phyloP scores from a whole-genome alignment of 2,797 vertebrate species.

The Sebastes matsubarae region DNA sequence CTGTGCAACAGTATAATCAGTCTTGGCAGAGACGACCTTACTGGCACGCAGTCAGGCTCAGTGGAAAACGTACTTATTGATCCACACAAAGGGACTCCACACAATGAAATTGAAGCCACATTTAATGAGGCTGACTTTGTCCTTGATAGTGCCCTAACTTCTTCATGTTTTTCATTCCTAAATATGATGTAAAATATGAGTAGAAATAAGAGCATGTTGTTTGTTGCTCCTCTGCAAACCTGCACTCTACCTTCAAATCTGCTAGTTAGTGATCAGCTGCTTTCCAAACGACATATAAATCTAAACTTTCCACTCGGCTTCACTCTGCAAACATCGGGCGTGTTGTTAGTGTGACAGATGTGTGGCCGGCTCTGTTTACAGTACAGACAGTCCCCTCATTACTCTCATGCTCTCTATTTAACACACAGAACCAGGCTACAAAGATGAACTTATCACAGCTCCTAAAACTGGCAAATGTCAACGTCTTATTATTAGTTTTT shows the following conservation, averaged over 20 bases:
- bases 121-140: not conserved
- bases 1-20: not conserved
- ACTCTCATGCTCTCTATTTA: constrained; percentile 11
- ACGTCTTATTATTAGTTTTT: not conserved
- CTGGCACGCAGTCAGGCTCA: not conserved
- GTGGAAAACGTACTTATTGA: not conserved
- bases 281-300: constrained; percentile 41
- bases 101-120: not conserved
- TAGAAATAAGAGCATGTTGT: not conserved
- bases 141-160: too few relatives aligned
- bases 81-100: not conserved
- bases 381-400: constrained; percentile 47
- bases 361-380: constrained; percentile 67
- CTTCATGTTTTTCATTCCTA: not conserved
- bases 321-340: constrained; percentile 51
- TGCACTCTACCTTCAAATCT: not conserved
- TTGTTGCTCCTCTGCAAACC: not conserved
- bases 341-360: constrained; percentile 61
- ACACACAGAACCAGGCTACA: constrained; percentile 7
- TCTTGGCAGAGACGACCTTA: not conserved
- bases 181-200: not conserved
- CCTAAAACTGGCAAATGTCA: not conserved
- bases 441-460: not conserved
- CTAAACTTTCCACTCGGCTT: constrained; percentile 67
- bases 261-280: not conserved